These are phyloP conservation scores for Chirona hameri DNA, from an alignment of 2,888 invertebrate genomes.

Conservation along the genomic window DNA sequence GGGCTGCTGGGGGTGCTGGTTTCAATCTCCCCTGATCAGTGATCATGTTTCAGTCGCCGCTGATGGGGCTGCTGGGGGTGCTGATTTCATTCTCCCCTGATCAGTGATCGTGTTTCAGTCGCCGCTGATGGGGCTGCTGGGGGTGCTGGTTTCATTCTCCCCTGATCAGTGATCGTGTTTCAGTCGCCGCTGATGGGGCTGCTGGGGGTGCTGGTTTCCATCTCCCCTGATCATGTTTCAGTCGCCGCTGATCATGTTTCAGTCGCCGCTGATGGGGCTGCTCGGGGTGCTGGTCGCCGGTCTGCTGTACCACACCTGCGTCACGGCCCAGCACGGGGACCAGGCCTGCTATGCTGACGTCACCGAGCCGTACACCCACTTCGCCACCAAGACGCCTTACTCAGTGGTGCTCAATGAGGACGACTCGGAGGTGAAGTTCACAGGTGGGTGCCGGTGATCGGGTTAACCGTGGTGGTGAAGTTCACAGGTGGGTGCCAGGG, in stretches of 20 bases:
- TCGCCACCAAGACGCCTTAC: conserved; percentile 73
- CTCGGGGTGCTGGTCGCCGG: background rate
- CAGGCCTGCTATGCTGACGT: conserved; percentile 57
- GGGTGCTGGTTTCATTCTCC: background rate
- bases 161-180: too few relatives aligned
- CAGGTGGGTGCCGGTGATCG: conserved; percentile 50
- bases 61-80: too few relatives aligned
- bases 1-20: too few relatives aligned
- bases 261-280: conserved; percentile 2
- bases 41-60: too few relatives aligned
- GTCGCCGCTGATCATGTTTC: too few relatives aligned
- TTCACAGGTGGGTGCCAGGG: too few relatives aligned
- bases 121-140: background rate
- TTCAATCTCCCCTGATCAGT: too few relatives aligned
- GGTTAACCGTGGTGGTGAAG: too few relatives aligned
- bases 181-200: background rate
- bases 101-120: background rate
- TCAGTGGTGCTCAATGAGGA: conserved; percentile 62
- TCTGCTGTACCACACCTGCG: background rate
- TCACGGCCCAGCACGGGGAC: background rate
- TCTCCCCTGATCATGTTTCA: background rate
- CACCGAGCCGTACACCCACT: conserved; percentile 62
- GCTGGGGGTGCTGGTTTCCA: background rate
- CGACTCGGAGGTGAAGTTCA: conserved; percentile 54
- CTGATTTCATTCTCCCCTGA: background rate